Base-by-base conservation (phyloP, 2,113 vertebrate species). In the Entomyzon cyanotis region DNA sequence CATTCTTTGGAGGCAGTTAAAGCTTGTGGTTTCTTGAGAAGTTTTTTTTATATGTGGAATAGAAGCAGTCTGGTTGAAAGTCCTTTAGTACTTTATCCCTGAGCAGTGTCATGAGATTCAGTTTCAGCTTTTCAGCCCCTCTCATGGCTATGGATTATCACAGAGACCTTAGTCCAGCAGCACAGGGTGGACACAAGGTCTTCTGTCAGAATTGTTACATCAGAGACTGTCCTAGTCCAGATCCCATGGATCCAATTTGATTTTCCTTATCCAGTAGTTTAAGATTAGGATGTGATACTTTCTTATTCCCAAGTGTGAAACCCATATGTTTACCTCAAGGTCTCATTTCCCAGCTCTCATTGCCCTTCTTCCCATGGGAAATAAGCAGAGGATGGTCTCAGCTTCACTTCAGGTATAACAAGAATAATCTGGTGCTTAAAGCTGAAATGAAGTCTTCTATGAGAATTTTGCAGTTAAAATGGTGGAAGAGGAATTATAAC, bases 251-350 rank as follows among this genome's bases (percentile, higher is more conserved):
- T n/a, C 4, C 3, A 49, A 8, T 78, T 82, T 71, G 2, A 22
- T 50, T 78, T 64, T 82, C 17, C 12, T 6, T 27, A 7, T n/a
- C 12, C 6, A 11, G 24, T 46, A 65, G 19, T 64, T 74, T 41
- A 78, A 47, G 35, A 69, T 79, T 28, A 84, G 74, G 27, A 15
- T 71, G 27, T 28, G 28, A 52, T 53, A 13, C 24, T 58, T 89
- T 35, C 5, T 73, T 89, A 23, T 47, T 19, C 4, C 24, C 59
- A 78, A 41, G 67, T 18, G 14, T 87, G 46, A 75, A 69, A 81
- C 8, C 7, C 1, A 0, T 53, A 6, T 16, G 8, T 83, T 82
- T 59, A 55, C 23, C 49, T 44, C 9, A 41, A n/a, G 37, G 17
- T 68, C 27, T 60, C 37, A 15, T 42, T 70, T 87, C 39, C 23